phyloP scores from a whole-genome alignment of 2,888 invertebrate species.

The Hartigia nigra region DNA sequence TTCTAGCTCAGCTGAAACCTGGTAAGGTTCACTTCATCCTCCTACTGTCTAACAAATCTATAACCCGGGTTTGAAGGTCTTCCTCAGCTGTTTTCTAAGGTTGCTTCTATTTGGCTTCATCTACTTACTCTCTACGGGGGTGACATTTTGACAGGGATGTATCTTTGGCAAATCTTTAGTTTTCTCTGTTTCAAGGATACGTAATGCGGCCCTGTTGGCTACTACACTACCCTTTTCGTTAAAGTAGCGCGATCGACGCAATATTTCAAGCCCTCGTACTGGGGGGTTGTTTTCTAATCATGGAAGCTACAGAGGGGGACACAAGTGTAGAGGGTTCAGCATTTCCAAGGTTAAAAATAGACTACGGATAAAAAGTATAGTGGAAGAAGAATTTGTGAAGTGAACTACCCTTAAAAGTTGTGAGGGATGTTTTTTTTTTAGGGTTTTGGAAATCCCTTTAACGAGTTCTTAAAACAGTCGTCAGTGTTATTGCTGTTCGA shows the following conservation, averaged over 20 bases:
- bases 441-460: neutral
- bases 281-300: neutral
- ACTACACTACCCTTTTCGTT: neutral
- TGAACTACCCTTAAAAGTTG: neutral
- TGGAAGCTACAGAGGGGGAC: neutral
- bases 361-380: neutral
- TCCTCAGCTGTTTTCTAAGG: slow-evolving; percentile 20
- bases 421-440: neutral
- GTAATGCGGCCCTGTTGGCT: neutral
- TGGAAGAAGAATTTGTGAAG: neutral
- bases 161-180: neutral
- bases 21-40: neutral
- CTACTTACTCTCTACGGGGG: neutral
- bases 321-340: neutral
- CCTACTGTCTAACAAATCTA: slow-evolving; percentile 29
- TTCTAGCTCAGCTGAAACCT: neutral
- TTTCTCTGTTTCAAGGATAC: neutral
- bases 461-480: neutral
- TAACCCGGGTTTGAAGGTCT: slow-evolving; percentile 46
- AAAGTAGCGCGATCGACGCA: neutral
- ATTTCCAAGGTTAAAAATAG: neutral
- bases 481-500: neutral
- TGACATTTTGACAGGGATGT: neutral
- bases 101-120: neutral
- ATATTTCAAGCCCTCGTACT: neutral